Evolutionary conservation across 2,888 invertebrate genomes (phyloP).

Genomic region (Lymantria dispar): DNA sequence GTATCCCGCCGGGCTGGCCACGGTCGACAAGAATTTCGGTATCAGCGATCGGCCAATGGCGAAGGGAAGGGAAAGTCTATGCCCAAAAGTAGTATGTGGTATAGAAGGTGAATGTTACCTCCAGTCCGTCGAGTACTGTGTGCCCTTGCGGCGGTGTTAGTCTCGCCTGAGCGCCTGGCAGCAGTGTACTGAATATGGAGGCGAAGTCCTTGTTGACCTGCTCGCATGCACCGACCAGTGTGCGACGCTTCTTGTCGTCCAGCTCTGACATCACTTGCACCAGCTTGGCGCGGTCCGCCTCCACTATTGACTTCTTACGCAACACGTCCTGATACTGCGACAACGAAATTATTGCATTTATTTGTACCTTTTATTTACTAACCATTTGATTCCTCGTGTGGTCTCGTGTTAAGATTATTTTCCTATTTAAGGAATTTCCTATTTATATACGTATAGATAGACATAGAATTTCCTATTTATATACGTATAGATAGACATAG

Average conservation of each 20-base stretch:
- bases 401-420: no score
- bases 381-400: no score
- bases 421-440: no score
- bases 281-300: constrained; percentile 88
- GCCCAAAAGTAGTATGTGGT: no score
- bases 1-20: no score
- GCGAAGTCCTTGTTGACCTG: constrained; percentile 96
- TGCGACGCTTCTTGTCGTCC: constrained; percentile 94
- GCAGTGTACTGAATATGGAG: constrained; percentile 94
- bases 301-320: constrained; percentile 87
- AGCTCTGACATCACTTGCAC: constrained; percentile 91
- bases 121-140: constrained; percentile 92
- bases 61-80: no score
- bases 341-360: neutral
- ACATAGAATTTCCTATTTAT: no score
- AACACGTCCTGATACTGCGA: constrained; percentile 85
- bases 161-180: constrained; percentile 95
- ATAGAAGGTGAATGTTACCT: constrained; percentile 73
- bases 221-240: constrained; percentile 91
- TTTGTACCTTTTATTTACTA: no score
- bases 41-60: no score
- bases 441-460: no score
- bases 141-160: constrained; percentile 89
- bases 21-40: no score
- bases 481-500: no score